phyloP scores from a whole-genome alignment of 2,113 vertebrate species.

The Poeciliopsis turrubarensis region DNA sequence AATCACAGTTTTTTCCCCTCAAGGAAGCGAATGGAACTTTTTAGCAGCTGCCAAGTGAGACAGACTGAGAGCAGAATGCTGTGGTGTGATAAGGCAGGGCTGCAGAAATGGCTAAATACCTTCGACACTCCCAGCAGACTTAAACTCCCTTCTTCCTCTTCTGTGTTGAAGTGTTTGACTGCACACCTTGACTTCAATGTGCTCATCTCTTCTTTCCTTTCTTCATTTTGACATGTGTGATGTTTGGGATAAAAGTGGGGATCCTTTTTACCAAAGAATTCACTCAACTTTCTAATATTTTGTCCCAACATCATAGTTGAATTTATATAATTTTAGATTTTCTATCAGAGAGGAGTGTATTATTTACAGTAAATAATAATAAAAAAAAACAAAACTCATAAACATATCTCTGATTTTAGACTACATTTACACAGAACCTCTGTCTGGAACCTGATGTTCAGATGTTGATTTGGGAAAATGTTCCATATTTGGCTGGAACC shows the following conservation, averaged over 20 bases:
- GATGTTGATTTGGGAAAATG: too few relatives aligned
- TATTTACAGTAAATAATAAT: too few relatives aligned
- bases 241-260: not conserved
- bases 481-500: too few relatives aligned
- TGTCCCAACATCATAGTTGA: too few relatives aligned
- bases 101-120: constrained; percentile 38
- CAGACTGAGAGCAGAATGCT: constrained; percentile 56
- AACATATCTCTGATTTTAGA: too few relatives aligned
- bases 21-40: constrained; percentile 55
- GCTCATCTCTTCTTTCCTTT: not conserved
- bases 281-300: too few relatives aligned
- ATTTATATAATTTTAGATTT: too few relatives aligned
- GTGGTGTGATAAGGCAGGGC: constrained; percentile 43
- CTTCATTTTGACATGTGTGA: not conserved
- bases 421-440: too few relatives aligned
- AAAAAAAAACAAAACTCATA: too few relatives aligned
- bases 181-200: not conserved
- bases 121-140: constrained; percentile 36
- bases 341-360: too few relatives aligned
- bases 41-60: constrained; percentile 50
- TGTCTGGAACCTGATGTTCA: too few relatives aligned
- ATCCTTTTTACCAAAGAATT: too few relatives aligned
- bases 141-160: not conserved
- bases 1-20: constrained; percentile 71
- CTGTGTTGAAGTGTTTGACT: constrained; percentile 13